A percentile compares a stretch with the other conserved stretches of the same genome.
Evolutionary conservation across 92 coral and sea anemone species (phyloP).

Genomic region (Parazoanthus darwini): DNA sequence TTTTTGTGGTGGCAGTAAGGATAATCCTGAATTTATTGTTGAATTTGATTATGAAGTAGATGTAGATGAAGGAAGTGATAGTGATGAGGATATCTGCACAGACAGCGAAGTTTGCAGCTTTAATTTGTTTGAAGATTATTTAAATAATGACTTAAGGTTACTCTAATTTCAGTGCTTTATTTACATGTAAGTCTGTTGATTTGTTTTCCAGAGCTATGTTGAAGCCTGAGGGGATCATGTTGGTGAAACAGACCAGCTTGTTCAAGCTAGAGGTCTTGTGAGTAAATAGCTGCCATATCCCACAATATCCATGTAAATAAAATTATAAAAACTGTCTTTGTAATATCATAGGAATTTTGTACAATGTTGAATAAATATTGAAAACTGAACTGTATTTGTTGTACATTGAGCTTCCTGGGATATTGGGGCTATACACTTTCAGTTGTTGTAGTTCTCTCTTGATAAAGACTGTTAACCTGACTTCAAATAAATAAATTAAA

Average conservation of each 20-base stretch:
- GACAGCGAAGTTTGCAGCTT: constrained; percentile 46
- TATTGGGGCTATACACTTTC: constrained; percentile 5
- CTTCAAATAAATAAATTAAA: too few species aligned
- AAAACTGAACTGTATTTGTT: constrained; percentile 34
- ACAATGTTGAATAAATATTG: constrained; percentile 18
- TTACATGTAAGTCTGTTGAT: constrained; percentile 20
- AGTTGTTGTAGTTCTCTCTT: neutral
- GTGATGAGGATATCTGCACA: constrained; percentile 28
- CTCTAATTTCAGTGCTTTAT: constrained; percentile 22
- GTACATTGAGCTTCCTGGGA: constrained; percentile 9
- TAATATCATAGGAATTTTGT: constrained; percentile 3
- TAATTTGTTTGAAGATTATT: constrained; percentile 43
- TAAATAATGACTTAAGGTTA: constrained; percentile 24
- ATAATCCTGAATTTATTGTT: constrained; percentile 46
- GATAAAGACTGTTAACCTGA: too few species aligned
- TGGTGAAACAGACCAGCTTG: constrained; percentile 41
- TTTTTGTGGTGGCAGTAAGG: constrained; percentile 24
- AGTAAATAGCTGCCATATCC: constrained; percentile 44
- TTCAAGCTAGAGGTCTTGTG: constrained; percentile 42
- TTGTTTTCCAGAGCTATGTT: constrained; percentile 37
- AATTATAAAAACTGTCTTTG: constrained; percentile 31
- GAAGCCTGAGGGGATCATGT: constrained; percentile 40
- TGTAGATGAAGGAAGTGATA: constrained; percentile 37
- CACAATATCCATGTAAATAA: constrained; percentile 32
- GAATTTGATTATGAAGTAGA: constrained; percentile 45